Conservation (phyloP, 2,888 invertebrate genomes). For the Pseudoips prasinana region DNA sequence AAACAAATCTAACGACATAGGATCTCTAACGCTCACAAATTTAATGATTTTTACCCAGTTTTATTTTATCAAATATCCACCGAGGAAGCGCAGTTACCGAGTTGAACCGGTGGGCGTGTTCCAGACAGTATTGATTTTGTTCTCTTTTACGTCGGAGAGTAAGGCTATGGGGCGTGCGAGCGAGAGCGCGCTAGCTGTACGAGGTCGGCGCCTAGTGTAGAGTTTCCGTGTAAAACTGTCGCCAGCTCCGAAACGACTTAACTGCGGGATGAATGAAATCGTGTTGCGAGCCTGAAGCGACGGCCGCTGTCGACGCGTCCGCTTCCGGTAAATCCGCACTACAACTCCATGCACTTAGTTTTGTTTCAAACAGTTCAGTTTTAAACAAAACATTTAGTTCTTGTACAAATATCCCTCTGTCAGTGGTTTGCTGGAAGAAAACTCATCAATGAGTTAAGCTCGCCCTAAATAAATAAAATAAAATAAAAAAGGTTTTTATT, state of each 20-base stretch:
- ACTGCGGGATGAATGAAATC: slow-evolving; percentile 78
- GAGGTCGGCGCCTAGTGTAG: slow-evolving; percentile 69
- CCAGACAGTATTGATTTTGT: slow-evolving; percentile 81
- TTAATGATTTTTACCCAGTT: slow-evolving; percentile 76
- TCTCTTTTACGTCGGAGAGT: slow-evolving; percentile 55
- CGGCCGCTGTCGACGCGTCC: slow-evolving; percentile 76
- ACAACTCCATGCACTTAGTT: slow-evolving; percentile 75
- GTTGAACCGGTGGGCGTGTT: slow-evolving; percentile 74
- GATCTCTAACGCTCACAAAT: slow-evolving; percentile 53
- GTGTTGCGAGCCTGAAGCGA: slow-evolving; percentile 79
- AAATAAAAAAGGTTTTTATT: too few species aligned
- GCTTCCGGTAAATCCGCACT: slow-evolving; percentile 79
- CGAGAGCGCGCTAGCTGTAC: slow-evolving; percentile 52
- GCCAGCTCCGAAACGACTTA: slow-evolving; percentile 59
- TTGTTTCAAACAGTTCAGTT: slow-evolving; percentile 59
- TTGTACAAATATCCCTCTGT: too few species aligned
- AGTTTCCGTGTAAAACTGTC: slow-evolving; percentile 71
- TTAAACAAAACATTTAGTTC: too few species aligned
- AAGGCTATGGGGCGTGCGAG: slow-evolving; percentile 47
- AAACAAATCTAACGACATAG: slow-evolving; percentile 22
- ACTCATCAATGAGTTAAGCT: too few species aligned
- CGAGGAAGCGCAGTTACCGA: slow-evolving; percentile 78
- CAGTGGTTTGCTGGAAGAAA: too few species aligned
- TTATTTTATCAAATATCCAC: slow-evolving; percentile 79
- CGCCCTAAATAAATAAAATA: too few species aligned